phyloP scores from a whole-genome alignment of 2,797 vertebrate species.

The Hydrophis major region DNA sequence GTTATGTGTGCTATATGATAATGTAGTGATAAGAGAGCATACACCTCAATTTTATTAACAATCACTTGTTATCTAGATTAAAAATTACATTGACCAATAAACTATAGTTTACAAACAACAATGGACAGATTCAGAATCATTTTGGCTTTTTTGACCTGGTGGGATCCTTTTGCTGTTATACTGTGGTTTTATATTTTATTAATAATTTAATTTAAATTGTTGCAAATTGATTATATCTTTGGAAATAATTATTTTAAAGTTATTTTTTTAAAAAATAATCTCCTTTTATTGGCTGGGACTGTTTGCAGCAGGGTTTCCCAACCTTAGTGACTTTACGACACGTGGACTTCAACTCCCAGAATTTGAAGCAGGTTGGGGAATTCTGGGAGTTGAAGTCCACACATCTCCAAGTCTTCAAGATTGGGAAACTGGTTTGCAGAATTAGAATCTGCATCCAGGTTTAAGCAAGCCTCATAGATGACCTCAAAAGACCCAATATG shows the following conservation, averaged over 20 bases:
- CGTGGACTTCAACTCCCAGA: neutral
- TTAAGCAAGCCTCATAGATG: neutral
- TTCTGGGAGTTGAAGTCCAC: neutral
- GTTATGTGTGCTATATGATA: neutral
- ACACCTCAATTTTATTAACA: neutral
- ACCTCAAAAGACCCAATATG: neutral
- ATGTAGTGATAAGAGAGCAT: neutral
- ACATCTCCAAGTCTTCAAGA: neutral
- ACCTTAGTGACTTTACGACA: neutral
- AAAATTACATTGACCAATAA: neutral
- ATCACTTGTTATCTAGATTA: neutral
- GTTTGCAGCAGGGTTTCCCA: neutral
- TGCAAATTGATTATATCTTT: neutral
- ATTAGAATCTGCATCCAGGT: neutral
- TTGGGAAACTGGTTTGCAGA: neutral
- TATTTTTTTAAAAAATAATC: neutral
- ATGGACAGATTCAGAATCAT: neutral
- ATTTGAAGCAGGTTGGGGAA: neutral
- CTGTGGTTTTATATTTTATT: neutral
- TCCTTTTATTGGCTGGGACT: neutral
- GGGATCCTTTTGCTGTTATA: neutral
- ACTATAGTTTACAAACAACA: neutral
- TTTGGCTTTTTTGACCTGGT: neutral
- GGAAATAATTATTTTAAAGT: neutral
- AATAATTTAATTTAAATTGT: neutral